Percentiles rank a stretch among this genome's conserved stretches.
Conservation (phyloP, 2,797 vertebrate genomes). For the Thamnophis elegans region DNA sequence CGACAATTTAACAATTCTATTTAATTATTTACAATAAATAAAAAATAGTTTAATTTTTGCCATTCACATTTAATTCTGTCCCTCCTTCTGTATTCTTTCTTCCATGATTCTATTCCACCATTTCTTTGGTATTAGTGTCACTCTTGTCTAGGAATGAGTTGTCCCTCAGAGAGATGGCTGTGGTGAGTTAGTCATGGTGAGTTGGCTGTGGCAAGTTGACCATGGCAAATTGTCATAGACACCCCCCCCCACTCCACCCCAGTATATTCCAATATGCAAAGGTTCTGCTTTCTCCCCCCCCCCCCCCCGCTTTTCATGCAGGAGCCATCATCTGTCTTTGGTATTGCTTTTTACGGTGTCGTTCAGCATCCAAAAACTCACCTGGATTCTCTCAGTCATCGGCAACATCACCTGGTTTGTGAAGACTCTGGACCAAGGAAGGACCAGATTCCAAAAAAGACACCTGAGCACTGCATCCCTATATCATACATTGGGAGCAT, state of each 20-base stretch:
- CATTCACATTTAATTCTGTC: background rate
- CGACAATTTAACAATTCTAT: background rate
- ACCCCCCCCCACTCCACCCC: background rate
- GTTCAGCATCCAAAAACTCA: accelerated
- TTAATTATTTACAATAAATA: background rate
- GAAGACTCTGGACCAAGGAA: background rate
- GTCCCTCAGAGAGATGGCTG: background rate
- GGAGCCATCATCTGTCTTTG: conserved; percentile 64
- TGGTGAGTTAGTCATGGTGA: background rate
- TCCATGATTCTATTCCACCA: background rate
- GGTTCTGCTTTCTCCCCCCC: background rate
- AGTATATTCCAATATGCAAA: background rate
- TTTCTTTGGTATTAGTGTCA: background rate
- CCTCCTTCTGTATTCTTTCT: background rate
- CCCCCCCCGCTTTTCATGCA: conserved; percentile 13
- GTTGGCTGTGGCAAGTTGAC: too few species aligned
- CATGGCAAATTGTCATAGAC: background rate
- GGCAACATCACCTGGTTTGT: background rate
- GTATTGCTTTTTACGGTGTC: conserved; percentile 36
- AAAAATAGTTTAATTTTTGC: background rate
- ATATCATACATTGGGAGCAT: background rate
- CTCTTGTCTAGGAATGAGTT: background rate
- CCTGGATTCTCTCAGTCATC: background rate
- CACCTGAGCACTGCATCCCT: too few species aligned
- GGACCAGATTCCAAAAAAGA: background rate